Base-by-base conservation (phyloP, 1,140 invertebrate genomes). In the Lepidurus apus region DNA sequence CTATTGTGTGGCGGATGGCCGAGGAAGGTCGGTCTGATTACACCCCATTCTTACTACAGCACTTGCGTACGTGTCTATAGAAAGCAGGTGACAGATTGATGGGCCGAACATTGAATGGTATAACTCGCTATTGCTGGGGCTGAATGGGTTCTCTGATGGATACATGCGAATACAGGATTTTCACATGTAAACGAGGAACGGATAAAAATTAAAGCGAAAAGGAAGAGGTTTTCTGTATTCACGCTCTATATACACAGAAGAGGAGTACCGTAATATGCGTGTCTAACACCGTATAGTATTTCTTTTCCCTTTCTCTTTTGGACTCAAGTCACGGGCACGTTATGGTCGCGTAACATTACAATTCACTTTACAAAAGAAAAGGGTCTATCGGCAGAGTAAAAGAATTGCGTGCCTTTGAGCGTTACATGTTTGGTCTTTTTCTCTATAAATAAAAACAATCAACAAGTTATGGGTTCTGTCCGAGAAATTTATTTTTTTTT, bases 31-130 rank as follows among this genome's bases (percentile, higher is more conserved):
- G 21, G 17, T 65, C 53, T 65, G 53, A 65, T 65, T 65, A n/a
- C 53, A n/a, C 53, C 34, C 53, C 53, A 65, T 65, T 65, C 53
- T 65, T 65, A 4, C 53, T n/a, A 21, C 21, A 65, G 53, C 53
- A 65, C 53, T 65, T 65, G 34, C 21, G 53, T 21, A 7, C 21
- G 53, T 65, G 21, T 65, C 53, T 17, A 65, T 65, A 65, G 53
- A 65, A 65, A 65, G 53, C 53, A 65, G 53, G 53, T 65, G 53
- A 65, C 53, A 65, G 53, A 65, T 65, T 65, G 53, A 65, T 65
- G 53, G 53, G 53, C 53, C 13, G 53, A 65, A 65, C 17, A 17
- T 65, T n/a, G 17, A 65, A 65, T 65, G 13, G 53, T 65, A 17
- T n/a, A 21, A 8, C 17, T 21, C 13, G 17, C 21, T 65, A 7